Percentiles rank a stretch among this genome's conserved stretches.
Evolutionary conservation across 2,113 vertebrate species (phyloP).

Genomic region (Motacilla alba): DNA sequence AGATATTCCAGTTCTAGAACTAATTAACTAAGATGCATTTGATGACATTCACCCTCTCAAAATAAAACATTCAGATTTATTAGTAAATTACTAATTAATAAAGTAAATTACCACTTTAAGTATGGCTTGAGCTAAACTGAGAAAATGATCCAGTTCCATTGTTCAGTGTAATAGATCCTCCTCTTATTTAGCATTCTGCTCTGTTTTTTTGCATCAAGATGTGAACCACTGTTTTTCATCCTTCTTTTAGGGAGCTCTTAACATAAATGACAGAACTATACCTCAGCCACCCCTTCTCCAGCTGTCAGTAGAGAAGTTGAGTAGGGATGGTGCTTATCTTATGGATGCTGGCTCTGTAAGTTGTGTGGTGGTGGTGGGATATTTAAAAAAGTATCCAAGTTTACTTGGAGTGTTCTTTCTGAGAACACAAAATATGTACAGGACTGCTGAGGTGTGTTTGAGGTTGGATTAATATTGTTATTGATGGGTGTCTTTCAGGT

Average conservation of each 20-base stretch:
- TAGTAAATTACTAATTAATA: not conserved
- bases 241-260: slow-evolving; percentile 84
- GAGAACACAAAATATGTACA: not conserved
- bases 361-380: not conserved
- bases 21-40: not conserved
- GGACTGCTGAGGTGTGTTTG: not conserved
- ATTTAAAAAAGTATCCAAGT: not conserved
- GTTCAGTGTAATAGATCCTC: not conserved
- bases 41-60: not conserved
- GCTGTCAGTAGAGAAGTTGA: slow-evolving; percentile 92
- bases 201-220: not conserved
- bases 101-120: not conserved
- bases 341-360: slow-evolving; percentile 91
- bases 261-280: slow-evolving; percentile 86
- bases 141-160: not conserved
- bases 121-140: not conserved
- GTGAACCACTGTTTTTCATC: not conserved
- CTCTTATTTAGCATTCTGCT: not conserved
- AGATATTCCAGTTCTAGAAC: not conserved
- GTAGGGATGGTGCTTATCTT: slow-evolving; percentile 89
- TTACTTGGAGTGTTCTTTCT: not conserved
- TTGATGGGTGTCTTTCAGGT: slow-evolving; percentile 69
- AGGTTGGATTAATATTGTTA: not conserved
- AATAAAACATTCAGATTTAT: not conserved
- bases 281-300: slow-evolving; percentile 91